Evolutionary conservation across 2,888 invertebrate species (phyloP).

Genomic region (Mechanitis messenoides): DNA sequence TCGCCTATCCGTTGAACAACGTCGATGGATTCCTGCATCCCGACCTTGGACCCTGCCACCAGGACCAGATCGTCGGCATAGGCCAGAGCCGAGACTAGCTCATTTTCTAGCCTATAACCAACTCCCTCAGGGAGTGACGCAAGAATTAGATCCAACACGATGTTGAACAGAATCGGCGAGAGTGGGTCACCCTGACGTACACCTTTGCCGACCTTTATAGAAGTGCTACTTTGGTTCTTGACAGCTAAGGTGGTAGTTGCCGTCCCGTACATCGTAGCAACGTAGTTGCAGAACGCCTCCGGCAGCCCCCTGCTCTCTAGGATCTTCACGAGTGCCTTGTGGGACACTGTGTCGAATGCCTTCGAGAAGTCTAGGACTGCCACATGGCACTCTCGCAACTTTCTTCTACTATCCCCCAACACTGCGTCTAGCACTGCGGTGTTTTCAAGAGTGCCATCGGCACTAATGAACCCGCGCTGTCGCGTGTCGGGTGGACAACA

Average conservation of each 20-base stretch:
- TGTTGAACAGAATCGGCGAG: slow-evolving; percentile 47
- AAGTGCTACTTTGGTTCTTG: slow-evolving; percentile 26
- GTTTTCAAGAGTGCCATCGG: slow-evolving; percentile 48
- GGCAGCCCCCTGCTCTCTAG: slow-evolving; percentile 44
- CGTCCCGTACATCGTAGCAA: slow-evolving; percentile 41
- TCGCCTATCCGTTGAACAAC: slow-evolving; percentile 26
- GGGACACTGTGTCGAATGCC: slow-evolving; percentile 51
- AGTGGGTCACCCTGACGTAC: slow-evolving; percentile 57
- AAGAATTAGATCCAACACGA: slow-evolving; percentile 32
- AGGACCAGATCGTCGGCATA: slow-evolving; percentile 51
- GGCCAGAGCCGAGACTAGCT: slow-evolving; percentile 38
- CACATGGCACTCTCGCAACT: slow-evolving; percentile 41
- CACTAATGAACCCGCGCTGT: slow-evolving; percentile 24
- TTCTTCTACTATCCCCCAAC: slow-evolving; percentile 31
- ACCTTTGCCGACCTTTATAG: slow-evolving; percentile 38
- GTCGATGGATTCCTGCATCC: slow-evolving; percentile 39
- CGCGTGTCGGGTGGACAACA: slow-evolving; percentile 32
- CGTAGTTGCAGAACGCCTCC: slow-evolving; percentile 34
- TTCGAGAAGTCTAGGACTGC: slow-evolving; percentile 55
- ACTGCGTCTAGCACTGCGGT: slow-evolving; percentile 35
- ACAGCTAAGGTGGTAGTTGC: slow-evolving; percentile 37
- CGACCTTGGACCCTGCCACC: slow-evolving; percentile 36
- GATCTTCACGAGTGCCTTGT: slow-evolving; percentile 36
- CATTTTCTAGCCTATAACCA: slow-evolving; percentile 30
- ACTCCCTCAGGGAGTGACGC: slow-evolving; percentile 30